phyloP scores from a whole-genome alignment of 2,797 vertebrate species.

The Rhinophrynus dorsalis region DNA sequence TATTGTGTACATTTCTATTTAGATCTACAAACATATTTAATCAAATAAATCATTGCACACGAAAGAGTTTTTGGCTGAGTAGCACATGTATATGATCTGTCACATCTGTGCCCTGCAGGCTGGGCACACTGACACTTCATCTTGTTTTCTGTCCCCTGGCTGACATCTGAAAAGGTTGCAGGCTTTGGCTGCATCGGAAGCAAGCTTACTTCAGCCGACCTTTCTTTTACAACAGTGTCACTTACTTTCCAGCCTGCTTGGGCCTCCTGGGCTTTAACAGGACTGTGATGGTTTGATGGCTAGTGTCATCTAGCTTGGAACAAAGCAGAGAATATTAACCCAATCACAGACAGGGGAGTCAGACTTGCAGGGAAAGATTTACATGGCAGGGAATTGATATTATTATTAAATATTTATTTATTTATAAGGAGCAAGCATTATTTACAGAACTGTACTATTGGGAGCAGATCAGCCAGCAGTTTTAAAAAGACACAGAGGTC shows the following conservation, averaged over 20 bases:
- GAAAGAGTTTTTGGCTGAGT: not conserved
- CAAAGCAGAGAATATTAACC: not conserved
- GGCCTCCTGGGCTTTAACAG: not conserved
- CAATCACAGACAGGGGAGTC: too few species aligned
- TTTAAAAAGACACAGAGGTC: too few species aligned
- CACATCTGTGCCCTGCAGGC: not conserved
- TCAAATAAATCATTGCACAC: not conserved
- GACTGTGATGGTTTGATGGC: not conserved
- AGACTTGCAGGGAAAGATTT: too few species aligned
- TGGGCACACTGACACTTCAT: constrained; percentile 47
- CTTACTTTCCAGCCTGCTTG: not conserved
- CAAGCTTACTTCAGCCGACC: constrained; percentile 2
- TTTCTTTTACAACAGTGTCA: not conserved
- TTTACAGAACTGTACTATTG: too few species aligned
- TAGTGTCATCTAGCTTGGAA: not conserved
- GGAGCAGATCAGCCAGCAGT: too few species aligned
- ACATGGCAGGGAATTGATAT: too few species aligned
- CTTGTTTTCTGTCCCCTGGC: constrained; percentile 51
- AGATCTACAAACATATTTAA: too few species aligned
- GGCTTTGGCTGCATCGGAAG: constrained; percentile 38
- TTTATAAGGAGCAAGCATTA: too few species aligned
- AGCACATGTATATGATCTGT: not conserved
- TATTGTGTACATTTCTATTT: too few species aligned
- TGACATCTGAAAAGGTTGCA: constrained; percentile 54
- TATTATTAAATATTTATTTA: too few species aligned